These are phyloP conservation scores for Melanargia galathea DNA, from an alignment of 2,888 invertebrate genomes.

Conservation along the genomic window DNA sequence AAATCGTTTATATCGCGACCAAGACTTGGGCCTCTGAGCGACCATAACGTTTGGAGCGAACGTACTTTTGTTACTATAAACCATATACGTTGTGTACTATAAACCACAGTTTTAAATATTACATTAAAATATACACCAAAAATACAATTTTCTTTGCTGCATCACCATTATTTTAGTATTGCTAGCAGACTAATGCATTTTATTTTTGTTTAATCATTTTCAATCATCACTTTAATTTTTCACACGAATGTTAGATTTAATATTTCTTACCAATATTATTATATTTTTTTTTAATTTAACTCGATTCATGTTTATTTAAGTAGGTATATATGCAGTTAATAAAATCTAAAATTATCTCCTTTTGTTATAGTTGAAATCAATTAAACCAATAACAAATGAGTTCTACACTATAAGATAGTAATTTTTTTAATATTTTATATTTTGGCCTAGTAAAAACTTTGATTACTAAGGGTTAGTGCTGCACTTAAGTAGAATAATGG, in stretches of 20 bases:
- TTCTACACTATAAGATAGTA: neutral
- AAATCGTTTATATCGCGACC: no score
- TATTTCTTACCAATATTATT: neutral
- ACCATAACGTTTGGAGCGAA: neutral
- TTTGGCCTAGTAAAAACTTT: slow-evolving; percentile 1
- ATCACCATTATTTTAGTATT: slow-evolving; percentile 9
- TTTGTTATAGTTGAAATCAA: slow-evolving; percentile 9
- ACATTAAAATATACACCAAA: neutral
- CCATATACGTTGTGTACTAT: neutral
- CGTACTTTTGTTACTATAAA: neutral
- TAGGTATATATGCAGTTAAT: neutral
- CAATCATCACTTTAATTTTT: slow-evolving; percentile 5
- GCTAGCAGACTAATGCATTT: slow-evolving; percentile 2
- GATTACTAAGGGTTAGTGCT: neutral
- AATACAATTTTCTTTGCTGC: neutral
- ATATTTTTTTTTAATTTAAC: slow-evolving; percentile 5
- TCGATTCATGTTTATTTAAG: slow-evolving; percentile 6
- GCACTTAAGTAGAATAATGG: slow-evolving; percentile 4
- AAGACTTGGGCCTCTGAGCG: no score
- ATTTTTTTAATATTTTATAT: slow-evolving; percentile 2
- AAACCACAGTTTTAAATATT: neutral
- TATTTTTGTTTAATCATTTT: slow-evolving; percentile 9
- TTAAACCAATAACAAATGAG: slow-evolving; percentile 3
- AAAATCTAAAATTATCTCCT: slow-evolving; percentile 3
- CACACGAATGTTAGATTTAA: slow-evolving; percentile 2